phyloP scores from a whole-genome alignment of 2,888 invertebrate genomes.

The Alentia gelatinosa region DNA sequence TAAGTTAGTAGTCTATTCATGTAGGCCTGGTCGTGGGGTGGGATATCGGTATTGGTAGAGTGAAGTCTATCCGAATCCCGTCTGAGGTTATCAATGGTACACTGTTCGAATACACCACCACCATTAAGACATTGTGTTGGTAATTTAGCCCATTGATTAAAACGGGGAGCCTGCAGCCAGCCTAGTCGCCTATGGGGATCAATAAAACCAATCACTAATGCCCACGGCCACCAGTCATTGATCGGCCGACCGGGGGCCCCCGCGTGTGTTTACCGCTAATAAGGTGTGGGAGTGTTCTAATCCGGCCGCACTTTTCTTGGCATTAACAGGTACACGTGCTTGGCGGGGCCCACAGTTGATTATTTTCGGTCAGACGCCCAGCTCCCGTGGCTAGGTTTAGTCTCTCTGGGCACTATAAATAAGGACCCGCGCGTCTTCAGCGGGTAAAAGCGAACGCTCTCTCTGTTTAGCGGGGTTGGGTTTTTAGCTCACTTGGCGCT shows the following conservation, averaged over 20 bases:
- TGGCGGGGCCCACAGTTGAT: neutral
- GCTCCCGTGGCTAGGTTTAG: neutral
- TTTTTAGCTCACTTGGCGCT: too few relatives aligned
- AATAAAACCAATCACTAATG: constrained; percentile 33
- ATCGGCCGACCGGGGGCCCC: neutral
- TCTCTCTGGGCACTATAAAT: neutral
- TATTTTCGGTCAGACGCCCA: neutral
- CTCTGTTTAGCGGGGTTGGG: neutral
- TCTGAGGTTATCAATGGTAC: too few relatives aligned
- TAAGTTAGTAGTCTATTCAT: too few relatives aligned
- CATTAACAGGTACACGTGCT: neutral
- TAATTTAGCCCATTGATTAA: neutral
- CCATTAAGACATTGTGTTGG: neutral
- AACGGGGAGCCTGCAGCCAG: neutral
- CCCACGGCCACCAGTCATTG: neutral
- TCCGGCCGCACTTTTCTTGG: neutral
- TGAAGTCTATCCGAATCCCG: too few relatives aligned
- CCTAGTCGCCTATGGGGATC: neutral
- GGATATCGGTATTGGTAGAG: too few relatives aligned
- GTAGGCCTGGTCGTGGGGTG: too few relatives aligned
- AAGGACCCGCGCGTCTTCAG: neutral
- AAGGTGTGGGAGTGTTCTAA: constrained; percentile 1
- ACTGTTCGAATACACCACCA: neutral
- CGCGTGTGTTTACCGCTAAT: neutral
- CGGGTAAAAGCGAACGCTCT: neutral